Conservation (phyloP, 2,888 invertebrate genomes). For the Branchellion lobata region DNA sequence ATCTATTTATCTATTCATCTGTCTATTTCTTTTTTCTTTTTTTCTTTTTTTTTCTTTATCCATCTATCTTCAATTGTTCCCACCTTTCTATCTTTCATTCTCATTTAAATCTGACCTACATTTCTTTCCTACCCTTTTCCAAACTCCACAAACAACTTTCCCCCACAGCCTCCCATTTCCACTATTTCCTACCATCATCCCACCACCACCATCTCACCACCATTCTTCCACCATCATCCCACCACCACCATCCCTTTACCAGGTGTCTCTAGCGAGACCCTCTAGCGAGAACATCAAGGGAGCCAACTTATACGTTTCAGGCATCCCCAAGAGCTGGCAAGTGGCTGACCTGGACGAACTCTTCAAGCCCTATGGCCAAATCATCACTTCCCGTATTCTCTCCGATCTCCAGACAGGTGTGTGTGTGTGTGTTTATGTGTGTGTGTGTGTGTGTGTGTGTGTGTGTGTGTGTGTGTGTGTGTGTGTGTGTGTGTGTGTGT, state of each 20-base stretch:
- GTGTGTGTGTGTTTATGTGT: constrained; percentile 30
- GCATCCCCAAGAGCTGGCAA: constrained; percentile 62
- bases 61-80: no score
- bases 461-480: no score
- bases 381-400: constrained; percentile 63
- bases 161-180: no score
- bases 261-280: constrained; percentile 61
- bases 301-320: constrained; percentile 63
- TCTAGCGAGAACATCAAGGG: constrained; percentile 63
- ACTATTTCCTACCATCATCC: not conserved
- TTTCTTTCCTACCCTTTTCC: no score
- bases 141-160: no score
- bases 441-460: constrained; percentile 23
- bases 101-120: no score
- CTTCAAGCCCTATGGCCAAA: constrained; percentile 62
- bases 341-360: constrained; percentile 63
- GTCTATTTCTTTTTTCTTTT: no score
- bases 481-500: no score
- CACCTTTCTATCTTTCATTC: no score
- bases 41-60: no score
- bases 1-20: no score
- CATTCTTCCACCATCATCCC: not conserved
- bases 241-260: not conserved
- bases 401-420: constrained; percentile 62
- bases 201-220: not conserved